Conservation (phyloP, 1,140 invertebrate species). For the Tetragonula clypearis region DNA sequence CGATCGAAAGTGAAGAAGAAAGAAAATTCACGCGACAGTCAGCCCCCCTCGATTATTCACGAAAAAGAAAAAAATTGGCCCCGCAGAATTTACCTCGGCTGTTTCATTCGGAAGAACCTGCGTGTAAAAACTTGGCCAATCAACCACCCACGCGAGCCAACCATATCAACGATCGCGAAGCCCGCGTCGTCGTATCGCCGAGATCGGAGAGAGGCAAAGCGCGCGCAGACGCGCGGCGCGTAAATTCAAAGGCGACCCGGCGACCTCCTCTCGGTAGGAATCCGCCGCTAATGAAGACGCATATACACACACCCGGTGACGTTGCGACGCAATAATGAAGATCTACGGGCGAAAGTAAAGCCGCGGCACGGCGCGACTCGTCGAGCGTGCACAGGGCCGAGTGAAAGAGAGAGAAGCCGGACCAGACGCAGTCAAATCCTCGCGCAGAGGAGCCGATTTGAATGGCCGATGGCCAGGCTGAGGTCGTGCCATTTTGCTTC, state of each 20-base stretch:
- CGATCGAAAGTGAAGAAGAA: too few relatives aligned
- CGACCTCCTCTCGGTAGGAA: slow-evolving; percentile 52
- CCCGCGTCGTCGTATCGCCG: background rate
- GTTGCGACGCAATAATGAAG: slow-evolving; percentile 68
- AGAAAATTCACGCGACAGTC: too few relatives aligned
- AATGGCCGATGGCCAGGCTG: slow-evolving; percentile 11
- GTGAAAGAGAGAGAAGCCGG: slow-evolving; percentile 35
- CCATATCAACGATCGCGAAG: too few relatives aligned
- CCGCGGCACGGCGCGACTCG: slow-evolving; percentile 17
- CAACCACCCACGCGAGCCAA: background rate
- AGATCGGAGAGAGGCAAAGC: background rate
- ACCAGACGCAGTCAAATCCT: background rate
- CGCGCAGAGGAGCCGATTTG: slow-evolving; percentile 26
- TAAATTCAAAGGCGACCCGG: slow-evolving; percentile 65
- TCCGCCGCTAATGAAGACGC: slow-evolving; percentile 66
- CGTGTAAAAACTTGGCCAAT: background rate
- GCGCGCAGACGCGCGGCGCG: background rate
- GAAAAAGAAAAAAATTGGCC: too few relatives aligned
- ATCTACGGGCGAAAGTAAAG: slow-evolving; percentile 67
- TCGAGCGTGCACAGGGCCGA: background rate
- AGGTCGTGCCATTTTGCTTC: background rate
- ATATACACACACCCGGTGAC: slow-evolving; percentile 44
- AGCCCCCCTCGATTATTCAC: too few relatives aligned
- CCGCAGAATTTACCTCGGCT: too few relatives aligned
- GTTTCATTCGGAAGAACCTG: background rate